These are phyloP conservation scores for Macaca nemestrina DNA, from an alignment of 2,113 vertebrate species.

Conservation along the genomic window DNA sequence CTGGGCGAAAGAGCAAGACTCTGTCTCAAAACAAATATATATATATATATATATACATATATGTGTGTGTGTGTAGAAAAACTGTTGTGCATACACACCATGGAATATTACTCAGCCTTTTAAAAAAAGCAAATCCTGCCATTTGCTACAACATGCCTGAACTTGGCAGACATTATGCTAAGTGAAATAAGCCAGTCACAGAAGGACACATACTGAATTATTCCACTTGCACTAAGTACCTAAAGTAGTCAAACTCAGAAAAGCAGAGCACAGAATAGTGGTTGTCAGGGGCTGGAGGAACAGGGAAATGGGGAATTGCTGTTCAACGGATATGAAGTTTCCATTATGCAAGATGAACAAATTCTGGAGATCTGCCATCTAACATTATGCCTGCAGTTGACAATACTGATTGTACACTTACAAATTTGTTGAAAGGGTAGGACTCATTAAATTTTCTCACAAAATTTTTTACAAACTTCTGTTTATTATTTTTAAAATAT, in stretches of 20 bases:
- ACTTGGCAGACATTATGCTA: background rate
- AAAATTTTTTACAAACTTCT: no score
- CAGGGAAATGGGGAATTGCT: background rate
- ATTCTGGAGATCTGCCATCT: background rate
- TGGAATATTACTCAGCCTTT: background rate
- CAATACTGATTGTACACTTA: no score
- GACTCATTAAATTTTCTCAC: no score
- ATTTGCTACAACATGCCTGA: background rate
- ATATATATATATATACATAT: no score
- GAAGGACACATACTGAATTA: background rate
- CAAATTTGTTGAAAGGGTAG: background rate
- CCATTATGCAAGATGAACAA: background rate
- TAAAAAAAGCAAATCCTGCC: background rate
- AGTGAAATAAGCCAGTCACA: background rate
- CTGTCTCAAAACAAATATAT: no score
- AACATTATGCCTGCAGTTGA: no score
- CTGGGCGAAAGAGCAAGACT: no score
- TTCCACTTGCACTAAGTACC: background rate
- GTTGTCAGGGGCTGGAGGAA: background rate
- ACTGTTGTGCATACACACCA: no score
- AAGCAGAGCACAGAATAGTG: background rate
- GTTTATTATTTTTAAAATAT: no score
- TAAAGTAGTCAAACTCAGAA: background rate
- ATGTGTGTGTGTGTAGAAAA: background rate
- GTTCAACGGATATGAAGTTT: background rate